Base-by-base conservation (phyloP, 1,140 invertebrate species). In the Conopomorpha cramerella region DNA sequence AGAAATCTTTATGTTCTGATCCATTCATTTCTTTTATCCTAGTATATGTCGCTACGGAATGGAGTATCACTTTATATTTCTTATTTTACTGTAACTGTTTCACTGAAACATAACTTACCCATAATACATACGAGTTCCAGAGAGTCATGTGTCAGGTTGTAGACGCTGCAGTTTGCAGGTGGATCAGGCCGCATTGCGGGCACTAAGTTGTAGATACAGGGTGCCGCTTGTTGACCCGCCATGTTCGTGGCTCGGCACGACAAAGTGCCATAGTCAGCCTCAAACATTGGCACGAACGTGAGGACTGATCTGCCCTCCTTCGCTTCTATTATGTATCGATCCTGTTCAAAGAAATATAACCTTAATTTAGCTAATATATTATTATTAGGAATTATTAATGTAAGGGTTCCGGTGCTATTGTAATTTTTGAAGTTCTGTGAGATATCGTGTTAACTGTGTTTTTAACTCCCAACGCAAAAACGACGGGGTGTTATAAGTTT, bases 91-190 rank as follows among this genome's bases (percentile, higher is more conserved):
- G 19, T 6, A 6, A 6, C 19, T 6, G 19, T 23, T 23, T 30
- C 13, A 30, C 4, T 11, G 12, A 8, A 7, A 30, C 4, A 16
- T 25, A 30, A 13, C 52, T 45, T 51, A 77, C 77, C 73, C 49
- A 71, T 46, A 35, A 67, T 36, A 46, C 77, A 79, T 14, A 60
- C 47, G 2, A 91, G 78, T 45, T 85, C 78, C 37, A 91, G 55
- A 1, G 87, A 86, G 45, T 91, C 87, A 34, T 86, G 85, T 6
- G 89, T 92, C 41, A 88, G 83, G 57, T 92, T 92, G 40, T 86
- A 80, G n/a, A 91, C 79, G 6, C 85, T 87, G 60, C 91, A 93
- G 62, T 92, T 92, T 27, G 85, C 78, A 6, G 91, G 81, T 13
- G 87, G 81, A 44, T 91, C 89, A 4, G 91, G 91, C 16, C 84